phyloP scores from a whole-genome alignment of 2,888 invertebrate genomes.

The Netelia virgata region DNA sequence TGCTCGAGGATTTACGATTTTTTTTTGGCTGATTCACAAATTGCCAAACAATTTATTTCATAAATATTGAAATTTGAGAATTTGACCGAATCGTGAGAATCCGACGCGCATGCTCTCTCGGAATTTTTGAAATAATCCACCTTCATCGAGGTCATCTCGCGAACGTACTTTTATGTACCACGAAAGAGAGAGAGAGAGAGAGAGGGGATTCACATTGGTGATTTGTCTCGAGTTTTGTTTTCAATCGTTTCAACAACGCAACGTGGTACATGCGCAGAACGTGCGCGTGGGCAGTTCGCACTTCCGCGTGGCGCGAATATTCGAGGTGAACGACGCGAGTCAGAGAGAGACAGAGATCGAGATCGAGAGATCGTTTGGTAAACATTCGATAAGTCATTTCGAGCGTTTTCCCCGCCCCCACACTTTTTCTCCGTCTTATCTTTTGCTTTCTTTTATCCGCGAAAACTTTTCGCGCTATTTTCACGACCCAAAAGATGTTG shows the following conservation, averaged over 20 bases:
- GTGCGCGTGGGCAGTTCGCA: constrained; percentile 50
- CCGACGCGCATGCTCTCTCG: no score
- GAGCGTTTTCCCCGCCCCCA: neutral
- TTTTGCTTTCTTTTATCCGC: neutral
- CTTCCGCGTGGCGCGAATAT: constrained; percentile 62
- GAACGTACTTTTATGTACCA: neutral
- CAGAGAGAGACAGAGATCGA: neutral
- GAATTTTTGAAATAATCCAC: no score
- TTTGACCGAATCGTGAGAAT: no score
- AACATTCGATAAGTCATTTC: constrained; percentile 22
- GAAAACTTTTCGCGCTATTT: neutral
- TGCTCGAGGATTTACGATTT: no score
- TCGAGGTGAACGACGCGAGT: neutral
- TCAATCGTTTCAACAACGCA: neutral
- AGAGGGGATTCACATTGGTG: neutral
- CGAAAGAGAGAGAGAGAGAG: neutral
- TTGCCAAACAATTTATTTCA: no score
- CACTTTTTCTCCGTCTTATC: neutral
- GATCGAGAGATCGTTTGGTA: neutral
- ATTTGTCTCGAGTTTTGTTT: neutral
- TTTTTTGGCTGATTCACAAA: no score
- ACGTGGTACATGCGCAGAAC: neutral
- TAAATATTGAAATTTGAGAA: no score
- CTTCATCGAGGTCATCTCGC: no score
- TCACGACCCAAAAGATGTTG: neutral